Evolutionary conservation across 2,113 vertebrate genomes (phyloP).

Genomic region (Prionailurus viverrinus): DNA sequence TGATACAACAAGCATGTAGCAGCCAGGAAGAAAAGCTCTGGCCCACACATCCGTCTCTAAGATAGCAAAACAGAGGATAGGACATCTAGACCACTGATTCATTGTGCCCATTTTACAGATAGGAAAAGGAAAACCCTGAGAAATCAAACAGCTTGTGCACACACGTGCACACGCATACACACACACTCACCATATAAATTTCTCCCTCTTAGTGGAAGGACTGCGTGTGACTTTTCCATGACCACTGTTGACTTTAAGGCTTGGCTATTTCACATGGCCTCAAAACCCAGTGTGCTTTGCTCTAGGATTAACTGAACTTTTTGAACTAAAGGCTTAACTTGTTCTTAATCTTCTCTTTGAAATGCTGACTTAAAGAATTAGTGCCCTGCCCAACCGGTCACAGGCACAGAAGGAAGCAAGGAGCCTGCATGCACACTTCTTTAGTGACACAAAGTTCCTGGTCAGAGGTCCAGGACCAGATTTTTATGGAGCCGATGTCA

Average conservation of each 20-base stretch:
- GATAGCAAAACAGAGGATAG: not conserved
- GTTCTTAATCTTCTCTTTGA: slow-evolving; percentile 62
- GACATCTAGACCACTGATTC: not conserved
- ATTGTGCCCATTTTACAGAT: not conserved
- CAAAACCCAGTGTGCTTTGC: slow-evolving; percentile 7
- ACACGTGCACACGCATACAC: not conserved
- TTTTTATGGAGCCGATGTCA: not conserved
- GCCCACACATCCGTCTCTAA: not conserved
- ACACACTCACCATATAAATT: no score
- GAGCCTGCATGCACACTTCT: not conserved
- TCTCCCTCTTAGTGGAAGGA: not conserved
- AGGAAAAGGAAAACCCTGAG: not conserved
- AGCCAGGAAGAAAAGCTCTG: not conserved
- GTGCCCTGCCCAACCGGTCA: not conserved
- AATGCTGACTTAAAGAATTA: slow-evolving; percentile 37
- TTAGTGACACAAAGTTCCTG: not conserved
- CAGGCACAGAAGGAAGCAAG: not conserved
- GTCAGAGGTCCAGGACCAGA: not conserved
- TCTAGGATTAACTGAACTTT: slow-evolving; percentile 58
- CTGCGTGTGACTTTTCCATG: not conserved
- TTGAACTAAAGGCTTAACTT: slow-evolving; percentile 46
- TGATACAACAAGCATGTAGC: not conserved
- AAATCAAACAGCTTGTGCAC: not conserved
- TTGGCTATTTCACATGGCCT: not conserved
- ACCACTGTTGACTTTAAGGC: not conserved